Percentiles rank a stretch among this genome's conserved stretches.
Conservation (phyloP, 2,113 vertebrate genomes). For the Pagrus major region DNA sequence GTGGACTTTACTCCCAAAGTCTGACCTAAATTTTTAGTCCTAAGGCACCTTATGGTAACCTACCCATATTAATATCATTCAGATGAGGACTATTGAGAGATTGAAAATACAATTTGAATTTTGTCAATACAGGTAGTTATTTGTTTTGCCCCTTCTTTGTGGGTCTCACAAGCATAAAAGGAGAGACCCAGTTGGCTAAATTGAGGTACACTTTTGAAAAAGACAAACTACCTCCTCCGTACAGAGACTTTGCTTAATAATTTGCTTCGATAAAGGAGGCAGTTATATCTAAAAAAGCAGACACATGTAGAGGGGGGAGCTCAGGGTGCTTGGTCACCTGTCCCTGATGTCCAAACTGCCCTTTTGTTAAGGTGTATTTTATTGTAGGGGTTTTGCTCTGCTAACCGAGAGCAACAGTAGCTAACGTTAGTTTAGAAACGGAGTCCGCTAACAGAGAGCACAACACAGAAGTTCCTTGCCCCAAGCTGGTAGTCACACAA, state of each 20-base stretch:
- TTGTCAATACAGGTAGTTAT: not conserved
- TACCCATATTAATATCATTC: too few relatives aligned
- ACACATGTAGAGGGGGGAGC: too few relatives aligned
- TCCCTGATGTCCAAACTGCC: too few relatives aligned
- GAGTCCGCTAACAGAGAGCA: too few relatives aligned
- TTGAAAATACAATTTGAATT: not conserved
- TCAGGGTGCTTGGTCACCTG: too few relatives aligned
- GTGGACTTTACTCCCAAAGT: not conserved
- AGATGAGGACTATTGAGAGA: not conserved
- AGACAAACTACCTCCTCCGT: not conserved
- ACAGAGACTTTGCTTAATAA: not conserved
- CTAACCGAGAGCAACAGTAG: too few relatives aligned
- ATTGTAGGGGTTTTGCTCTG: too few relatives aligned
- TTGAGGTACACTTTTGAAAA: not conserved
- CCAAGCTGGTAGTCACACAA: too few relatives aligned
- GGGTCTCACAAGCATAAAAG: not conserved
- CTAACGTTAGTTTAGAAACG: too few relatives aligned
- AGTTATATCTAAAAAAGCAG: too few relatives aligned
- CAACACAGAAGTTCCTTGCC: too few relatives aligned
- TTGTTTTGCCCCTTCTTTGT: not conserved
- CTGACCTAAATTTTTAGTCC: not conserved
- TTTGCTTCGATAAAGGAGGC: not conserved
- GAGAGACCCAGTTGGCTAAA: not conserved
- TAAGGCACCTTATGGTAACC: not conserved
- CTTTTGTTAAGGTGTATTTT: too few relatives aligned